These are phyloP conservation scores for Tigriopus californicus DNA, from an alignment of 2,888 invertebrate species.

Conservation along the genomic window DNA sequence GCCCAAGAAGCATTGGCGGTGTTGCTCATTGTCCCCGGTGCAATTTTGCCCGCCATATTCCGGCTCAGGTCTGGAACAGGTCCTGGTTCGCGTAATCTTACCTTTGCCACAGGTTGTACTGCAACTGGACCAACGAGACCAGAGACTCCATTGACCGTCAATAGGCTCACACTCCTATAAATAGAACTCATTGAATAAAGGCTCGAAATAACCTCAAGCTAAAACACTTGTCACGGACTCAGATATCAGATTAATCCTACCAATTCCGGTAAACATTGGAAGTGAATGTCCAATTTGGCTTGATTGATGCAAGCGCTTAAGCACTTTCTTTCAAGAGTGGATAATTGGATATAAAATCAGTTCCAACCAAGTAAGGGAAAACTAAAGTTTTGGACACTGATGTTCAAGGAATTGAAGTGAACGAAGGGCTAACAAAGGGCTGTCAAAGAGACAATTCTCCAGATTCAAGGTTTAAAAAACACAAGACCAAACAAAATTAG, in stretches of 20 bases:
- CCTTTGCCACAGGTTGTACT: not conserved
- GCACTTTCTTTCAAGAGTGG: too few relatives aligned
- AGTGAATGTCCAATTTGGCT: not conserved
- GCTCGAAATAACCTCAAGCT: too few relatives aligned
- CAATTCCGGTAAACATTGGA: not conserved
- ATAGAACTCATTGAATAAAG: too few relatives aligned
- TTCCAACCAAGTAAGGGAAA: too few relatives aligned
- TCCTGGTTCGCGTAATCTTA: not conserved
- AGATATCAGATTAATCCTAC: not conserved
- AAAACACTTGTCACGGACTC: not conserved
- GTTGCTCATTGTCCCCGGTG: not conserved
- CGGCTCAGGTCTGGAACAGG: slow-evolving; percentile 1
- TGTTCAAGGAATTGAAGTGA: too few relatives aligned
- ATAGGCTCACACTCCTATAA: not conserved
- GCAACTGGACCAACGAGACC: slow-evolving; percentile 3
- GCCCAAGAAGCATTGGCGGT: slow-evolving; percentile 1
- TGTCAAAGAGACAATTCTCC: too few relatives aligned
- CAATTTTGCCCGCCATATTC: slow-evolving; percentile 4
- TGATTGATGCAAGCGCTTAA: too few relatives aligned
- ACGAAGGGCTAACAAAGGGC: too few relatives aligned
- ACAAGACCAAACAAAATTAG: too few relatives aligned
- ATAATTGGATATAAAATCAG: too few relatives aligned
- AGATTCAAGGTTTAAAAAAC: too few relatives aligned
- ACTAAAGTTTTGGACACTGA: too few relatives aligned
- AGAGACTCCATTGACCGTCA: slow-evolving; percentile 1